Conservation (phyloP, 2,888 invertebrate species). For the Cylindroiulus punctatus region DNA sequence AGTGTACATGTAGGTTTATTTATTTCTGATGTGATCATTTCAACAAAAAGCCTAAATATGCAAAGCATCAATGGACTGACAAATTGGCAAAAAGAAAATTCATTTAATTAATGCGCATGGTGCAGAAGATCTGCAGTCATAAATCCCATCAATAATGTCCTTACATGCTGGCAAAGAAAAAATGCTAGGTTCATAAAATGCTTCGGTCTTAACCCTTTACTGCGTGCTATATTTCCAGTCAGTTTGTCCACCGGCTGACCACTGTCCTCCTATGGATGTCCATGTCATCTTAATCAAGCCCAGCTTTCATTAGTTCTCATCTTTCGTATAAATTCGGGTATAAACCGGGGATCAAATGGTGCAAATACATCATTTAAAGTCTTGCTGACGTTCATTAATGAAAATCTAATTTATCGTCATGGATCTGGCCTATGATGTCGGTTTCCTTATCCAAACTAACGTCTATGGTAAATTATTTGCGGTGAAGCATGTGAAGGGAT, state of each 20-base stretch:
- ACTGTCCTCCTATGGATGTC: background rate
- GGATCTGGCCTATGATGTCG: too few relatives aligned
- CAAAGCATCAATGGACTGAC: background rate
- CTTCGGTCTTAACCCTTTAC: constrained; percentile 1
- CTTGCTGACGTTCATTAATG: background rate
- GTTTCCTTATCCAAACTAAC: too few relatives aligned
- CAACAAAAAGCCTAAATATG: too few relatives aligned
- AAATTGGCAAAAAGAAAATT: background rate
- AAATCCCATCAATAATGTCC: background rate
- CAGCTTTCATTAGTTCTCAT: background rate
- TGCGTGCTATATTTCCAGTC: background rate
- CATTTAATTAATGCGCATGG: background rate
- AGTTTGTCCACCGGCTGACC: background rate
- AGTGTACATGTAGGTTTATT: too few relatives aligned
- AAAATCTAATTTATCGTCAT: background rate
- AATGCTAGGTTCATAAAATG: background rate
- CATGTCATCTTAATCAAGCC: background rate
- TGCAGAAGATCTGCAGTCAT: background rate
- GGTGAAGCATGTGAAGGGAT: too few relatives aligned
- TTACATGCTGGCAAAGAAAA: background rate
- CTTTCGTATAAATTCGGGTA: background rate
- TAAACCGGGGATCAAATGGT: background rate
- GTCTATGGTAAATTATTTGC: too few relatives aligned
- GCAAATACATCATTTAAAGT: background rate
- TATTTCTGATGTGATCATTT: too few relatives aligned